These are phyloP conservation scores for Ailuropoda melanoleuca DNA, from an alignment of 2,113 vertebrate genomes.

Conservation along the genomic window DNA sequence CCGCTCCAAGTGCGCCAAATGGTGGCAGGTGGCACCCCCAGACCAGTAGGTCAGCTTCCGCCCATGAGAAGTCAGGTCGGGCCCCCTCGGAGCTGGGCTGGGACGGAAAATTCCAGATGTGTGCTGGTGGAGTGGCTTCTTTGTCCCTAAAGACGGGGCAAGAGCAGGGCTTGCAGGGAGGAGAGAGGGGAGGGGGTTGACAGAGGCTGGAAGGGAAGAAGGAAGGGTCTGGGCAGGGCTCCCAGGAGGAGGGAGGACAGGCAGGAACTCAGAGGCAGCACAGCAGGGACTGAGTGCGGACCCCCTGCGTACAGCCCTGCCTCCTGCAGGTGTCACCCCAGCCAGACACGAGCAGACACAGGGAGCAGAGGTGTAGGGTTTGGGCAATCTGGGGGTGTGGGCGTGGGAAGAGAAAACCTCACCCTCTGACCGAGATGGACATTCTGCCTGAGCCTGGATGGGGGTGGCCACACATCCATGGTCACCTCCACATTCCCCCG, in stretches of 20 bases:
- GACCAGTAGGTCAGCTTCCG: background rate
- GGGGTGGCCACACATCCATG: too few relatives aligned
- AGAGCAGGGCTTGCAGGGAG: background rate
- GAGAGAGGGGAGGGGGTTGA: background rate
- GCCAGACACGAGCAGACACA: background rate
- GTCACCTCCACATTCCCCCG: fast-evolving
- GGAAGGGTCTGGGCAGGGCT: fast-evolving
- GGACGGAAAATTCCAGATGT: background rate
- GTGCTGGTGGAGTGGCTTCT: background rate
- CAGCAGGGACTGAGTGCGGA: background rate
- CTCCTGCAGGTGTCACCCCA: background rate
- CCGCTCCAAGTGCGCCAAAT: background rate
- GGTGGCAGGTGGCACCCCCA: background rate
- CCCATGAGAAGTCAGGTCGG: background rate
- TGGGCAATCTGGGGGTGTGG: background rate
- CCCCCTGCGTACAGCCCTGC: too few relatives aligned
- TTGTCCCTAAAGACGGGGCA: background rate
- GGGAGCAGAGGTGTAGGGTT: background rate
- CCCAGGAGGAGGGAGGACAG: background rate
- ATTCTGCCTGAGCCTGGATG: background rate
- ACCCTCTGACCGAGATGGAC: background rate
- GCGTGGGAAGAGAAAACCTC: background rate
- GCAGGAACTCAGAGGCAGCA: background rate
- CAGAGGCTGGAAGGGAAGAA: background rate
- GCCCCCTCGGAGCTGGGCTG: background rate